These are phyloP conservation scores for Calameuta filiformis DNA, from an alignment of 2,888 invertebrate genomes.

Conservation along the genomic window DNA sequence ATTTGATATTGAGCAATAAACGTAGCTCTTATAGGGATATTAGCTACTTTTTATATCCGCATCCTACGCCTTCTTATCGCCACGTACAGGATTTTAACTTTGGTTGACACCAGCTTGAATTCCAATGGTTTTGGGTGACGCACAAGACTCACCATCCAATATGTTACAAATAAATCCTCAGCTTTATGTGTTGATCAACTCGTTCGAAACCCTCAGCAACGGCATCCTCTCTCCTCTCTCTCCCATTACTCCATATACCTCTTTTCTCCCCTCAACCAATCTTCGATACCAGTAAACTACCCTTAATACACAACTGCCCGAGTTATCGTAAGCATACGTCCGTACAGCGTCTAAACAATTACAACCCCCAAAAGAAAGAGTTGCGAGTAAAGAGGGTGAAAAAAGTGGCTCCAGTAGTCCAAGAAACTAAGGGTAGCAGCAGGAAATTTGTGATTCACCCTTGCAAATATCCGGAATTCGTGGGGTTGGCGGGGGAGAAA, in stretches of 20 bases:
- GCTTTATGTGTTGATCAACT: background rate
- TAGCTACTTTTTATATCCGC: background rate
- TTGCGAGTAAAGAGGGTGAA: background rate
- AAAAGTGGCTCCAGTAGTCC: background rate
- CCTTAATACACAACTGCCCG: background rate
- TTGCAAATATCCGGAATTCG: slow-evolving; percentile 1
- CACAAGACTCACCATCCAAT: background rate
- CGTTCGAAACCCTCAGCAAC: background rate
- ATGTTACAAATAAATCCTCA: background rate
- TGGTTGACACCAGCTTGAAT: background rate
- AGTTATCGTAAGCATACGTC: background rate
- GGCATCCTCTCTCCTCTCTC: background rate
- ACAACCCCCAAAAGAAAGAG: background rate
- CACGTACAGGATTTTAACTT: background rate
- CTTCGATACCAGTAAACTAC: background rate
- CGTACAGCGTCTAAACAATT: background rate
- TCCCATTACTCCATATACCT: background rate
- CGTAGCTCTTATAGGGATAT: background rate
- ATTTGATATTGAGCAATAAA: slow-evolving; percentile 10
- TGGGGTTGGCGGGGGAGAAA: background rate
- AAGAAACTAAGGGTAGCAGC: background rate
- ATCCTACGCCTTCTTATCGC: background rate
- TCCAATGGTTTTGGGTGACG: background rate
- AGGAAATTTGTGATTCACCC: slow-evolving; percentile 1
- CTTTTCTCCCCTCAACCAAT: background rate